Evolutionary conservation across 2,888 invertebrate species (phyloP), one percentile per base, ranked within the genome.

Genomic region (Alitta virens): DNA sequence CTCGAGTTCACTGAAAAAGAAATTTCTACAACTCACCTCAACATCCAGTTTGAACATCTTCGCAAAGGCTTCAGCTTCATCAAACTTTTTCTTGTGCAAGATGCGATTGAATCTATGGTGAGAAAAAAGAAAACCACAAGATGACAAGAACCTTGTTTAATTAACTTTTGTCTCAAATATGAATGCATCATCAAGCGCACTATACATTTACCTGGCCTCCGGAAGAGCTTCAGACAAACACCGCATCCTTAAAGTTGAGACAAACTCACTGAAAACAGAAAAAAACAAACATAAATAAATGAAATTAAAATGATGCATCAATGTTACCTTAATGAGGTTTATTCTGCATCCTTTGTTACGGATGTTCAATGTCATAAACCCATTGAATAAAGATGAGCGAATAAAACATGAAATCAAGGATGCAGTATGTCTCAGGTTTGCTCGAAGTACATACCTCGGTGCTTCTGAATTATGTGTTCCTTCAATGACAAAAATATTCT

Each of bases 11-110:
- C n/a, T n/a, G n/a, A n/a, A n/a, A n/a, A n/a, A n/a, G n/a, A n/a
- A n/a, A 7, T 33, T 33, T 33, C 33, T 33, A 33, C 5, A 23
- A 50, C 63, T 33, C 59, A 78, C 78, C 74, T 78, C 75, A 16
- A 71, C 69, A 64, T 78, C 75, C 14, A 78, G 66, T 18, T 69
- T 68, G 55, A 72, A 78, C 27, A 71, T 60, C 51, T 70, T 71
- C 21, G 77, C 77, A 72, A 79, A 78, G 25, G 69, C 61, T 56
- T 74, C 72, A 18, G 79, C 79, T 63, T 78, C 76, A 52, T 74
- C 76, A 74, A 77, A 78, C 38, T 71, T 69, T 58, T 74, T 74
- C 68, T 75, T 78, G 63, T 75, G 71, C 27, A 79, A 63, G 16
- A 78, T 68, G 52, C 76, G 67, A 60, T 70, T 68, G 53, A 79